Evolutionary conservation across 2,797 vertebrate species (phyloP), one percentile per base, ranked within the genome.

Genomic region (Apogon talboti): DNA sequence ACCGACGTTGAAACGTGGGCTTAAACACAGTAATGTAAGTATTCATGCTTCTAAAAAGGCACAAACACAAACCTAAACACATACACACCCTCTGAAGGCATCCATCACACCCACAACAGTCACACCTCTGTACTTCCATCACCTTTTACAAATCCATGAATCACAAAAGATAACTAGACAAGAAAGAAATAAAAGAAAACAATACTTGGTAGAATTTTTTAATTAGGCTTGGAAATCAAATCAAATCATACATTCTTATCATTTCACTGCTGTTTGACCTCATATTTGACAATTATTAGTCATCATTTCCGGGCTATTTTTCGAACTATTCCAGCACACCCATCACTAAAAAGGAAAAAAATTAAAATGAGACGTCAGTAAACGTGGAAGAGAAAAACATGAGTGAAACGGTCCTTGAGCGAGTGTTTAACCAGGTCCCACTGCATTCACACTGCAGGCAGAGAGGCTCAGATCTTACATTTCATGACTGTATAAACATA

Each of bases 71-170:
- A 62, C 15, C 24, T 61, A 10, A 42, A 79, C 41, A 71, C 24
- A 49, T 6, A 43, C 86, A 87, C 90, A 70, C 91, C 91, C 84
- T 51, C 53, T 71, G 14, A 5, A 85, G 85, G 89, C 47, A 92
- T 91, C 60, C 62, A 59, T 64, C 76, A 73, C 62, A 53, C 59
- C 55, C 45, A 60, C 13, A 14, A 76, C 47, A 37, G 9, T 58
- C 55, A 74, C 47, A 13, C 42, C 16, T 44, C 4, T 10, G 11
- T 3, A 47, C 16, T 0, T 5, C 15, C 19, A 28, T 30, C 1
- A 43, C 9, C 42, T 18, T 19, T n/a, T 19, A n/a, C 10, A 9
- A 28, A 28, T 28, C 4, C 24, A 28, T 28, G 24, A 28, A 4
- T 28, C 24, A 28, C 24, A 28, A 28, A 28, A 28, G 6, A 5